Evolutionary conservation across 2,888 invertebrate species (phyloP).

Genomic region (Bembecia ichneumoniformis): DNA sequence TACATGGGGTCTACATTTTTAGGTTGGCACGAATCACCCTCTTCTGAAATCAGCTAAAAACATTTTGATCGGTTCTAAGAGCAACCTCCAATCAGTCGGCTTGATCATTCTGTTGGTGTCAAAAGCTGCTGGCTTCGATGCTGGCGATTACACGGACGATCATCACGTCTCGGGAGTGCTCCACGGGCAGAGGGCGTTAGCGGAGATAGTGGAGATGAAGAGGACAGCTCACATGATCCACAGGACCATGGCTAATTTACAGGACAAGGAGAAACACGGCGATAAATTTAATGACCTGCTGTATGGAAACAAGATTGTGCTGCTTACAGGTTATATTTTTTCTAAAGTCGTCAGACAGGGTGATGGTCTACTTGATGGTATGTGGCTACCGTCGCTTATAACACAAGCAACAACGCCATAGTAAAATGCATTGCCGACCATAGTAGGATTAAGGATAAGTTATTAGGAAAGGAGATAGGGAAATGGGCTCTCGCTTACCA

Average conservation of each 20-base stretch:
- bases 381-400: too few species aligned
- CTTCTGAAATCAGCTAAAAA: slow-evolving; percentile 58
- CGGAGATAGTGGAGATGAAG: slow-evolving; percentile 67
- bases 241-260: slow-evolving; percentile 55
- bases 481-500: too few species aligned
- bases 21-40: slow-evolving; percentile 62
- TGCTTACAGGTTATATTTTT: slow-evolving; percentile 41
- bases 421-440: too few species aligned
- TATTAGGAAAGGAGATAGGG: too few species aligned
- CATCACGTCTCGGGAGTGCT: slow-evolving; percentile 45
- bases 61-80: slow-evolving; percentile 55
- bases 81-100: slow-evolving; percentile 58
- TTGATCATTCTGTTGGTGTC: slow-evolving; percentile 50
- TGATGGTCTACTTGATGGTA: too few species aligned
- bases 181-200: slow-evolving; percentile 61
- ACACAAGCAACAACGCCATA: too few species aligned
- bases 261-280: slow-evolving; percentile 36
- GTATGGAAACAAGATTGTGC: slow-evolving; percentile 57
- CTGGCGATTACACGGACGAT: slow-evolving; percentile 27
- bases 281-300: slow-evolving; percentile 50
- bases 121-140: slow-evolving; percentile 50
- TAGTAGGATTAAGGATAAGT: too few species aligned
- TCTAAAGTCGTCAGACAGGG: too few species aligned
- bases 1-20: neutral
- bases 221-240: slow-evolving; percentile 60